Base-by-base conservation (phyloP, 2,888 invertebrate species). In the Papilio gigon region DNA sequence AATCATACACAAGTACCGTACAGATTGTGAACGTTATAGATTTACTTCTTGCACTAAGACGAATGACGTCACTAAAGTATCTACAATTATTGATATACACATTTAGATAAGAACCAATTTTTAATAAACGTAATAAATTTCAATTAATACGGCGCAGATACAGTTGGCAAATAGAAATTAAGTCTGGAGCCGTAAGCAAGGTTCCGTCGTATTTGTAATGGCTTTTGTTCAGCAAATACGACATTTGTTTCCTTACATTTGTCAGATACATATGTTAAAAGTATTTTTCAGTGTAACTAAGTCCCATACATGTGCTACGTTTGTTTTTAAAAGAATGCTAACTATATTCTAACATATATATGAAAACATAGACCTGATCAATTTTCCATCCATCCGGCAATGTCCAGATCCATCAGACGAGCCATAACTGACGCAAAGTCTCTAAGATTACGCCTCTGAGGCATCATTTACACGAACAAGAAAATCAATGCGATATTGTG, bases 101-200 rank as follows among this genome's bases (percentile, higher is more conserved):
- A 33, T 69, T 70, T 56, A 71, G 67, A 73, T 65, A 71, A 65
- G 67, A 40, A 71, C 73, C 62, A 66, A 56, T 65, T 68, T 65
- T 69, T 80, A 80, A 82, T 80, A 80, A 76, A 73, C 71, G 81
- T 72, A 77, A 81, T 88, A 88, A 87, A 88, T 87, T 82, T 77
- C 76, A 80, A 79, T 80, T 77, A 78, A 79, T 80, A 78, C 78
- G 82, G 81, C 81, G 82, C 71, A 79, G 81, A 84, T 80, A 82
- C 27, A 74, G 63, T 71, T 68, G 69, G 74, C 72, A 86, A 83
- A 84, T 76, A 82, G 22, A 65, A 65, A 70, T 70, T 71, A 70
- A 66, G 59, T 72, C 65, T 71, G 64, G 74, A 75, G 77, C 75
- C 74, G 74, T 75, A 75, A 75, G 74, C 77, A 74, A 80, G 80